Conservation (phyloP, 1,140 invertebrate species). For the Papilio xuthus region DNA sequence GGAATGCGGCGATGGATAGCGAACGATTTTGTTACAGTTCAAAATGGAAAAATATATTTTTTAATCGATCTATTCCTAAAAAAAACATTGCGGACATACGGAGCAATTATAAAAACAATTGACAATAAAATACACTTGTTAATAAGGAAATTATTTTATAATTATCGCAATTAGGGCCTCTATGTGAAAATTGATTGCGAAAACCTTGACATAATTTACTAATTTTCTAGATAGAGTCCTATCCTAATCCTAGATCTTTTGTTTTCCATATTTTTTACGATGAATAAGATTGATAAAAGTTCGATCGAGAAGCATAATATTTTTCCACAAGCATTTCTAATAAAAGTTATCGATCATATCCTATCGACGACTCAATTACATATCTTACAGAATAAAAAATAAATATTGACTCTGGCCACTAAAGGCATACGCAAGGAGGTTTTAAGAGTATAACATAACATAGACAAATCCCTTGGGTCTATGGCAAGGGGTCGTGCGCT, state of each 20-base stretch:
- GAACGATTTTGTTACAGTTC: not conserved
- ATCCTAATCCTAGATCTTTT: no score
- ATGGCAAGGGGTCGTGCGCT: slow-evolving; percentile 20
- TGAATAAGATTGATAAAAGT: no score
- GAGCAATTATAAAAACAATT: not conserved
- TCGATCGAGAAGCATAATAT: no score
- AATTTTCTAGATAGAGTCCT: no score
- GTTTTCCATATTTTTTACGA: no score
- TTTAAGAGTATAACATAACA: slow-evolving; percentile 35
- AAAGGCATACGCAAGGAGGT: slow-evolving; percentile 28
- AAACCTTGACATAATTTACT: no score
- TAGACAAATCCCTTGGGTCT: slow-evolving; percentile 35
- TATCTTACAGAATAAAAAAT: slow-evolving; percentile 20
- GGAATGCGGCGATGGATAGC: slow-evolving; percentile 23
- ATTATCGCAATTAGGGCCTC: not conserved
- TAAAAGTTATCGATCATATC: not conserved
- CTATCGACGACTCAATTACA: not conserved
- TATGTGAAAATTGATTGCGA: not conserved
- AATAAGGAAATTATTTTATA: not conserved
- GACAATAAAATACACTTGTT: not conserved
- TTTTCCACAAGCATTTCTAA: not conserved
- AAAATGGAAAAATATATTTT: slow-evolving; percentile 5
- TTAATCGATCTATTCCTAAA: not conserved
- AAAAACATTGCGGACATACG: not conserved
- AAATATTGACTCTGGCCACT: slow-evolving; percentile 22